Percentiles rank a stretch among this genome's conserved stretches.
Conservation (phyloP, 53 echinoderm and acorn worm species). For the Pentamera pediparva region DNA sequence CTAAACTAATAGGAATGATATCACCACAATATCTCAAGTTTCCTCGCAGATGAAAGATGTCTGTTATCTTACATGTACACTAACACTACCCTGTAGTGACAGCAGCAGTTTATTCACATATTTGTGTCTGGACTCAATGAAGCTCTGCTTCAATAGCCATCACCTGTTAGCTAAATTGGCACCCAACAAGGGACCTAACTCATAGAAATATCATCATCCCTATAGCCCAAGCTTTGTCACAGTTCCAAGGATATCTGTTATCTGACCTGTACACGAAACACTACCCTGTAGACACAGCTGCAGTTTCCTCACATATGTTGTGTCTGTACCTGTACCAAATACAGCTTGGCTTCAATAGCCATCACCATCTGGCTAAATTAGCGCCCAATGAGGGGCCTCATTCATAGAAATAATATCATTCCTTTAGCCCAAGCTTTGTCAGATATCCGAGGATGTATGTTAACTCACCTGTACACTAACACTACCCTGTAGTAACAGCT, state of each 20-base stretch:
- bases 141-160: too few species aligned
- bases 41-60: background rate
- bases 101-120: background rate
- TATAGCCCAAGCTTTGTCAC: too few species aligned
- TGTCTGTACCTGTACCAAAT: constrained; percentile 25
- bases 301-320: constrained; percentile 71
- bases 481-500: constrained; percentile 91
- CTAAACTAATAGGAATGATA: too few species aligned
- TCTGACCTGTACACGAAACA: background rate
- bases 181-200: too few species aligned
- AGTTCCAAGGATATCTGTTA: too few species aligned
- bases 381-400: too few species aligned
- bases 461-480: constrained; percentile 96
- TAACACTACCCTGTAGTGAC: background rate
- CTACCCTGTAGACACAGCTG: constrained; percentile 65
- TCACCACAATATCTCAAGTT: too few species aligned
- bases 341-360: constrained; percentile 59
- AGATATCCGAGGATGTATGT: too few species aligned
- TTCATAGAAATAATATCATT: too few species aligned
- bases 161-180: too few species aligned
- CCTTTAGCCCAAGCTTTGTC: too few species aligned
- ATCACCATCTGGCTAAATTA: constrained; percentile 75
- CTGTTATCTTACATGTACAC: background rate
- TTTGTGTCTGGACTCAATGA: background rate
- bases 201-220: too few species aligned